Evolutionary conservation across 1,140 invertebrate genomes (phyloP), one percentile per base, ranked within the genome.

Genomic region (Drosophila azteca): DNA sequence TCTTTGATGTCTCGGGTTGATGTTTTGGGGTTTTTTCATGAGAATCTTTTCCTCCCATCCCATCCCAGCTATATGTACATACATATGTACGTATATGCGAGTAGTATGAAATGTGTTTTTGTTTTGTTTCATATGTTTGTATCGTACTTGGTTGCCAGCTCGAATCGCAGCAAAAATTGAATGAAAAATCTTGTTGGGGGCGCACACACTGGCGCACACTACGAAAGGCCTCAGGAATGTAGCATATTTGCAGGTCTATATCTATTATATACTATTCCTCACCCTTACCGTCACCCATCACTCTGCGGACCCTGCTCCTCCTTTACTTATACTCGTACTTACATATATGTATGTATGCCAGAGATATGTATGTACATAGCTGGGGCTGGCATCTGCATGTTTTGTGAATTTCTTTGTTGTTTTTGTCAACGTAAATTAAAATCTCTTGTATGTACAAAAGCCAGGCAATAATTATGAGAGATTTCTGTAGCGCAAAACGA

Each of bases 181-280:
- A 88, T 89, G 83, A 88, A 87, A 88, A 60, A 64, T 67, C 52
- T 52, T 58, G 65, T 46, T 53, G 57, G 57, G 29, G 35, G 35
- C 31, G 29, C 29, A 29, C 26, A 63, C 66, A 72, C 53, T 68
- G 68, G 62, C 55, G 62, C 58, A 48, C 50, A 45, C 41, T 54
- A 51, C 29, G 67, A 79, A 79, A 72, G 67, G 64, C 62, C 81
- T 66, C 57, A 83, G 72, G 79, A 88, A 89, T 88, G 64, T 88
- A 70, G 83, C 84, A 87, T 83, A 87, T 87, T 88, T 72, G 83
- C 76, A 45, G 62, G 59, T 62, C 64, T 13, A 61, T 49, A 39
- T 66, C 59, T 62, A 74, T 63, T 49, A 77, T 67, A 48, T 46
- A 13, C 41, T 59, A 64, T 44, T 52, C 52, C 61, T 43, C 61